Base-by-base conservation (phyloP, 1,140 invertebrate species). In the Drosophila nikananu region DNA sequence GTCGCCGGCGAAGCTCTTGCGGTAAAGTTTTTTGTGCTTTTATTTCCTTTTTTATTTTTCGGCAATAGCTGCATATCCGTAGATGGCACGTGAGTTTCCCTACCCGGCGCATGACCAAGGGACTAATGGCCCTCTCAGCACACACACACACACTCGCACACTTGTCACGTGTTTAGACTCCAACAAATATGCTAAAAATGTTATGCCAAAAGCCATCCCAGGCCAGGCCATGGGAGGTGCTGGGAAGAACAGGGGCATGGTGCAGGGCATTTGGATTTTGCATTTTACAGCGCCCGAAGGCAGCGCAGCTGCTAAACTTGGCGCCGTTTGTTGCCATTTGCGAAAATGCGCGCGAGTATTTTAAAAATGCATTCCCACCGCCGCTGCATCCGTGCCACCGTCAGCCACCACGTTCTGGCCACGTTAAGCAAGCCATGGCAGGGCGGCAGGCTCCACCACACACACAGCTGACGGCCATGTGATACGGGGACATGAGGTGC, bases 161-260 rank as follows among this genome's bases (percentile, higher is more conserved):
- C 63, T 78, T 72, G 81, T 84, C 84, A 90, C 86, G 78, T 84
- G 84, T 89, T 89, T 90, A 74, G 84, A 84, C 84, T 89, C 77
- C 84, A 89, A 89, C 84, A 89, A 89, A 89, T 87, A 89, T 89
- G 77, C 84, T 81, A 84, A 89, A 89, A 90, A 89, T 90, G 86
- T 90, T 80, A 90, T 84, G 84, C 86, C 84, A 87, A 87, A 89
- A 89, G 72, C 65, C 78, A 84, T 63, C 46, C 55, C 44, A 44
- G 61, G 35, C 64, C 44, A 52, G 66, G 58, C 64, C 42, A 81
- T 46, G 52, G 58, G 19, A 52, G 49, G 13, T 32, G n/a, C 27
- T 52, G 27, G 27, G 2, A 41, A 35, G 41, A 39, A 46, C 32
- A 35, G 12, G 12, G 32, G 32, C 32, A 12, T 41, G 21, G 30